Evolutionary conservation across 2,113 vertebrate species (phyloP), one percentile per base, ranked within the genome.

Genomic region (Cercocebus atys): DNA sequence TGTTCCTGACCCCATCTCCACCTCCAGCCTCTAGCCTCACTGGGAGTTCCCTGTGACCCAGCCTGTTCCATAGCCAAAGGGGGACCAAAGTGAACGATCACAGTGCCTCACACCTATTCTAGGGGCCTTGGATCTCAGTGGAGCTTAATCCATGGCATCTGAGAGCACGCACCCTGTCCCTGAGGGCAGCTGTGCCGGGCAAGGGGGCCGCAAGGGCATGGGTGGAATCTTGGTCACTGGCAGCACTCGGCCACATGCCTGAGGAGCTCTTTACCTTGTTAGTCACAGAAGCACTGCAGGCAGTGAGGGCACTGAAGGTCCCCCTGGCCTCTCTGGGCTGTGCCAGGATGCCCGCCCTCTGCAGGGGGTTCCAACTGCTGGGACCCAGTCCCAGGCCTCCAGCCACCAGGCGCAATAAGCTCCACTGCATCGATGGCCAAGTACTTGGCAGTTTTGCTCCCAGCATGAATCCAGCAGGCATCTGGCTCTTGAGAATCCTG

Each of bases 291-390:
- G 61, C 97, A 98, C 93, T 96, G 98, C 86, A 99, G 97, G 94
- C 99, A 99, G 0, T 98, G 98, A 0, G 99, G 99, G 78, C 99
- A 99, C 98, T 99, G 99, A 0, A 99, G 98, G 80, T 99, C 99
- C 1, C 99, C 99, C 85, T 98, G 97, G 1, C 98, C 98, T 16
- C 97, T 97, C 50, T 30, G 81, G 17, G 99, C 97, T 0, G 64
- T 3, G n/a, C 73, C 93, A 0, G 76, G 18, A 55, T 87, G 95
- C 79, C 98, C 95, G 6, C 18, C 94, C 25, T 98, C 94, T 0
- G 1, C 84, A 0, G 98, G 78, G 4, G 93, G 11, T 75, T 98
- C 97, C 40, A 55, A 47, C 45, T 97, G 75, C 0, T 97, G 95
- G 5, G 98, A 30, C 11, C 96, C 96, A 4, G 88, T 70, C 16